Evolutionary conservation across 2,113 vertebrate species (phyloP).

Genomic region (Mormoops blainvillei): DNA sequence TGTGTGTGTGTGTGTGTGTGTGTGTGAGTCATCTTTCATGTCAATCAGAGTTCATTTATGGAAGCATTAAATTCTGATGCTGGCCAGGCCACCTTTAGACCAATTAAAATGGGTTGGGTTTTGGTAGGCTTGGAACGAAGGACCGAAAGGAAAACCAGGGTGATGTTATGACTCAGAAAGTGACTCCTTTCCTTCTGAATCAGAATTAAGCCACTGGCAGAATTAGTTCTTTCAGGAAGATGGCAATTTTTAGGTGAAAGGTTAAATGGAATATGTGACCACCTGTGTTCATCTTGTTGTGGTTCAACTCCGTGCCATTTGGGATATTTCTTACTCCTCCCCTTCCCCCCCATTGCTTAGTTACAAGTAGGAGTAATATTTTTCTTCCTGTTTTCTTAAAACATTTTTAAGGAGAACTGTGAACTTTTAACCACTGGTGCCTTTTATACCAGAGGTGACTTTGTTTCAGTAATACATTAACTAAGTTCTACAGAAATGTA

Average conservation of each 20-base stretch:
- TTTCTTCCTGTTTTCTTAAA: constrained; percentile 39
- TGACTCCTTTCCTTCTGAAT: constrained; percentile 42
- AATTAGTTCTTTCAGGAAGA: neutral
- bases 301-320: neutral
- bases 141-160: constrained; percentile 47
- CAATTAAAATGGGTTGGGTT: constrained; percentile 61
- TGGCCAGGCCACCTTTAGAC: constrained; percentile 42
- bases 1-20: too few relatives aligned
- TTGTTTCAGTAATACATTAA: constrained; percentile 7
- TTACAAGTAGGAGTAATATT: neutral
- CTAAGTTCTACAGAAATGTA: neutral
- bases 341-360: neutral
- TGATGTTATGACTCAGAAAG: constrained; percentile 59
- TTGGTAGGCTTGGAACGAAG: constrained; percentile 32
- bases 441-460: neutral
- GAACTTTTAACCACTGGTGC: constrained; percentile 34
- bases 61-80: constrained; percentile 45
- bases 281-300: neutral
- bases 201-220: neutral
- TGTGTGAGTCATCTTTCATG: constrained; percentile 37
- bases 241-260: constrained; percentile 47
- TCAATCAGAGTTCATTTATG: constrained; percentile 54
- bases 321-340: neutral
- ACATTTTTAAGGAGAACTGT: constrained; percentile 23
- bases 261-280: constrained; percentile 42